These are phyloP conservation scores for Cheilosia impressa DNA, from an alignment of 2,888 invertebrate genomes.

Conservation along the genomic window DNA sequence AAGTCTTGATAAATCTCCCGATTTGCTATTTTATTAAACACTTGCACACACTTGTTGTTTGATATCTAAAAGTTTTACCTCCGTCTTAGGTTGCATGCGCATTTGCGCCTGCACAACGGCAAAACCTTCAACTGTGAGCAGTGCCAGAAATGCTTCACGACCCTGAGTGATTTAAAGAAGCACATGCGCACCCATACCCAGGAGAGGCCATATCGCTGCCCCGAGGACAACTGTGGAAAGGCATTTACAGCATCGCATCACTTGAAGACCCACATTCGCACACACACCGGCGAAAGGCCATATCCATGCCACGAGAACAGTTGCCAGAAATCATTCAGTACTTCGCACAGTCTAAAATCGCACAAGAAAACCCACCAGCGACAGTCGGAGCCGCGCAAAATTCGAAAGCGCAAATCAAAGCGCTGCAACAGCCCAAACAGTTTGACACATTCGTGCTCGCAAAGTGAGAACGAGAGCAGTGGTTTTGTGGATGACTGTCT, in stretches of 20 bases:
- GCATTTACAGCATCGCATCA: conserved; percentile 97
- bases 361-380: conserved; percentile 91
- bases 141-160: conserved; percentile 96
- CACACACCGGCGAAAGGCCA: conserved; percentile 89
- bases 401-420: conserved; percentile 72
- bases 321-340: conserved; percentile 92
- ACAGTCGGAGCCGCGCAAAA: conserved; percentile 74
- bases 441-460: conserved; percentile 63
- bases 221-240: conserved; percentile 93
- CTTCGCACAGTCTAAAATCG: conserved; percentile 92
- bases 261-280: conserved; percentile 94
- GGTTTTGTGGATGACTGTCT: conserved; percentile 56
- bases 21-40: too few relatives aligned
- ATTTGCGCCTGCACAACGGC: conserved; percentile 96
- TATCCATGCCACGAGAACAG: conserved; percentile 88
- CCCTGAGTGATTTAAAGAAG: conserved; percentile 96
- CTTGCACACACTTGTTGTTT: too few relatives aligned
- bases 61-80: not conserved
- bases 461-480: conserved; percentile 69
- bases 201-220: conserved; percentile 94
- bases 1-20: too few relatives aligned
- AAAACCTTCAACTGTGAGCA: conserved; percentile 96
- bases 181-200: conserved; percentile 96
- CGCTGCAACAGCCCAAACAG: conserved; percentile 73
- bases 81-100: conserved; percentile 88